Conservation (phyloP, 2,113 vertebrate species). For the Drymodes brunneopygia region DNA sequence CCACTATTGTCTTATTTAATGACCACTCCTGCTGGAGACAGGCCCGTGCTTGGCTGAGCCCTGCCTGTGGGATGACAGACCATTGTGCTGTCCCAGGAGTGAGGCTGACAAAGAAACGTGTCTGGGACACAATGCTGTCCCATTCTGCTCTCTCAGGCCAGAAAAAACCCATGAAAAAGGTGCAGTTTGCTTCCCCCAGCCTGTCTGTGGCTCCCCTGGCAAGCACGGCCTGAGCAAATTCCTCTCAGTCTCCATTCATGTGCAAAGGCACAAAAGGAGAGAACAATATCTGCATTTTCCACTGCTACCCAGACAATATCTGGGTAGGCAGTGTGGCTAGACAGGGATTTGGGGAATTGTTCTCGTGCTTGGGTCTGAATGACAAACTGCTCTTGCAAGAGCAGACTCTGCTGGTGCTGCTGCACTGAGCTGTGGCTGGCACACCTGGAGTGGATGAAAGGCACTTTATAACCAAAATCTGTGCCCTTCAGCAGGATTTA, state of each 20-base stretch:
- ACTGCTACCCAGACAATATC: neutral
- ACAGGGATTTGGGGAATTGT: conserved; percentile 50
- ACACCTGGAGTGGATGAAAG: conserved; percentile 34
- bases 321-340: conserved; percentile 26
- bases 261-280: conserved; percentile 36
- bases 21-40: neutral
- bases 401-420: neutral
- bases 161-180: conserved; percentile 1
- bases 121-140: neutral
- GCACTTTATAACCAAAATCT: neutral
- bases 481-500: neutral
- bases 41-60: neutral
- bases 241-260: conserved; percentile 15
- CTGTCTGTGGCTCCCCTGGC: conserved; percentile 28
- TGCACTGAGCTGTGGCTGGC: neutral
- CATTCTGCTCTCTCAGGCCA: neutral
- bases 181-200: neutral
- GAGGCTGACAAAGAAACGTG: neutral
- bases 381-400: conserved; percentile 1
- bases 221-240: neutral
- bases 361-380: neutral
- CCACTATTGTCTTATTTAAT: neutral
- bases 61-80: neutral
- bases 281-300: conserved; percentile 42
- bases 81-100: neutral